Conservation (phyloP, 2,797 vertebrate species). For the Gouania willdenowi region DNA sequence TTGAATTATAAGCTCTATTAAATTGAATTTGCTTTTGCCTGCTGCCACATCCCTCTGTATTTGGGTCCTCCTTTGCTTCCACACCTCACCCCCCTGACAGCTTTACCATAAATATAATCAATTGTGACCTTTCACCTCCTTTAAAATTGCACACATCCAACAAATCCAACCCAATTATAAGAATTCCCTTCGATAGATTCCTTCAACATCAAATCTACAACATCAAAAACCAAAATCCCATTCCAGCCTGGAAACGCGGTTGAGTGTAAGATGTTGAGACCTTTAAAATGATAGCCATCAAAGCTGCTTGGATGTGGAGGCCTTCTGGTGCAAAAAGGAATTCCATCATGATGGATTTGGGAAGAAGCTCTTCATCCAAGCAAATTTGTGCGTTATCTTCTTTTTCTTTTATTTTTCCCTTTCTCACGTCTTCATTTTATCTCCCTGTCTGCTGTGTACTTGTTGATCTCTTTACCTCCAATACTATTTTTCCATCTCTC, state of each 20-base stretch:
- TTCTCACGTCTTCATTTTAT: neutral
- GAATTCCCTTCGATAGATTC: neutral
- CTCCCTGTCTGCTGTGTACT: constrained; percentile 3
- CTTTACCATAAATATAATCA: neutral
- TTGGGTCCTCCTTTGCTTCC: too few relatives aligned
- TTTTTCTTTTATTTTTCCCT: neutral
- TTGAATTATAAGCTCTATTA: too few relatives aligned
- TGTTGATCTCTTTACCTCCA: constrained; percentile 17
- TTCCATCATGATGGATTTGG: constrained; percentile 53
- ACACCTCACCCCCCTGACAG: too few relatives aligned
- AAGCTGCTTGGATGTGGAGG: constrained; percentile 31
- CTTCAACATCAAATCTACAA: constrained; percentile 8
- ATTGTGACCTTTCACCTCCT: neutral
- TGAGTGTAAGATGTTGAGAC: constrained; percentile 38
- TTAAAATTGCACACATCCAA: too few relatives aligned
- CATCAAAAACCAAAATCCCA: constrained; percentile 29
- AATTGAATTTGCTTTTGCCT: too few relatives aligned
- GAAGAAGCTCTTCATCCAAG: constrained; percentile 40
- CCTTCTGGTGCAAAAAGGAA: constrained; percentile 34
- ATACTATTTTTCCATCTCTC: neutral
- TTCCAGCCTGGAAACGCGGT: constrained; percentile 23
- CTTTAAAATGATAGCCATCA: constrained; percentile 51
- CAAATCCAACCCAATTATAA: too few relatives aligned
- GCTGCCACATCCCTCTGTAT: too few relatives aligned
- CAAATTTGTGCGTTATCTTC: constrained; percentile 10